Evolutionary conservation across 37 sponge, comb jelly and placozoan species (phyloP).

Genomic region (Axinella damicornis): DNA sequence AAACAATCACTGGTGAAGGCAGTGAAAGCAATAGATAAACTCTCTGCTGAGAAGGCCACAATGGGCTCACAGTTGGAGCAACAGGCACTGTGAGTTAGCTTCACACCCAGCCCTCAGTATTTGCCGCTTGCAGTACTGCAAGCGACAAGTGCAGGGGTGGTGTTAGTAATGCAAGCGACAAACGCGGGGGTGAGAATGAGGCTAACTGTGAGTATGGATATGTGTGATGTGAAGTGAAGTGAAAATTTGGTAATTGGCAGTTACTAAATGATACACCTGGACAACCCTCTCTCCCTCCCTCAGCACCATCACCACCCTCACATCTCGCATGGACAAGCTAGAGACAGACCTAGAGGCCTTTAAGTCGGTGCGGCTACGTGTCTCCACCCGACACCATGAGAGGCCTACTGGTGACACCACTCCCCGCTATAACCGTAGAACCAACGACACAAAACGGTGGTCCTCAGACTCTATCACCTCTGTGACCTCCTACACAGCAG

Average conservation of each 20-base stretch:
- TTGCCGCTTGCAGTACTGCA: too few species aligned
- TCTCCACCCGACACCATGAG: not conserved
- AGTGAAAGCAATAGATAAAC: conserved; percentile 49
- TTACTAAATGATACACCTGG: too few species aligned
- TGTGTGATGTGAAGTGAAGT: too few species aligned
- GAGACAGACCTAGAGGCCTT: conserved; percentile 41
- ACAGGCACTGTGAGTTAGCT: conserved; percentile 70
- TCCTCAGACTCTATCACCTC: conserved; percentile 67
- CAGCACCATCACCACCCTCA: conserved; percentile 71
- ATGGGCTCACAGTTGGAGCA: conserved; percentile 62
- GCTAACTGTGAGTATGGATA: too few species aligned
- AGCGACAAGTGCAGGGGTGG: too few species aligned
- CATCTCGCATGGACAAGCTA: conserved; percentile 70
- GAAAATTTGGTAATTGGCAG: too few species aligned
- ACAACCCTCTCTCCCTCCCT: not conserved
- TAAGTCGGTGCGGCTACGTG: conserved; percentile 41
- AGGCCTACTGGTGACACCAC: not conserved
- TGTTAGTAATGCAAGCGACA: too few species aligned
- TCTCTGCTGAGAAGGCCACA: conserved; percentile 39
- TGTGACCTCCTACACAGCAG: not conserved
- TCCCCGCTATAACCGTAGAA: conserved; percentile 33
- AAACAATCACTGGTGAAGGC: conserved; percentile 24
- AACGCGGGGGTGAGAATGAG: too few species aligned
- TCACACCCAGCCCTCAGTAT: too few species aligned
- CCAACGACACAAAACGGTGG: conserved; percentile 31